Evolutionary conservation across 2,113 vertebrate genomes (phyloP).

Genomic region (Sylvilagus bachmani): DNA sequence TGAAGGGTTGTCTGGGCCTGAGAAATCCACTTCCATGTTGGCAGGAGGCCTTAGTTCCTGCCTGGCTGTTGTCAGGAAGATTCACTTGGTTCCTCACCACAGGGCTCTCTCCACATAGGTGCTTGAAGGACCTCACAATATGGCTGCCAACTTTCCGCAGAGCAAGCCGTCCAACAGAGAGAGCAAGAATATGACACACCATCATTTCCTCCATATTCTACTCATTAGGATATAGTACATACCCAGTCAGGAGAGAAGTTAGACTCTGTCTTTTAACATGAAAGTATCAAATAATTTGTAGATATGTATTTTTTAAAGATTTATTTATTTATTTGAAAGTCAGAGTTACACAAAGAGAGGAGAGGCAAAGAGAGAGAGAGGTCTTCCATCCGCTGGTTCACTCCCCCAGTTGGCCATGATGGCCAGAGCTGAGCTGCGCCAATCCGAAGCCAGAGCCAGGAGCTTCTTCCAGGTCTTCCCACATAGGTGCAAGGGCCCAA

Average conservation of each 20-base stretch:
- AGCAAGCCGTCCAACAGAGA: not conserved
- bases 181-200: not conserved
- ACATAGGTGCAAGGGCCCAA: too few relatives aligned
- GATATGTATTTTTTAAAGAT: not conserved
- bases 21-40: not conserved
- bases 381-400: too few relatives aligned
- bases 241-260: not conserved
- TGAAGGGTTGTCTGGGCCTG: not conserved
- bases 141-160: not conserved
- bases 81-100: not conserved
- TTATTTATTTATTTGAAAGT: not conserved
- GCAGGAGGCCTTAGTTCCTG: not conserved
- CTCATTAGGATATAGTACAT: not conserved
- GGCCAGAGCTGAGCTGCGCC: too few relatives aligned
- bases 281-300: constrained; percentile 19
- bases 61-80: not conserved
- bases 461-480: too few relatives aligned
- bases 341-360: too few relatives aligned
- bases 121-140: not conserved
- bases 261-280: not conserved
- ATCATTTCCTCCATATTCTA: not conserved
- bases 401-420: too few relatives aligned
- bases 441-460: too few relatives aligned
- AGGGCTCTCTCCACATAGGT: not conserved
- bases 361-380: too few relatives aligned